Percentiles rank a stretch among this genome's conserved stretches.
Evolutionary conservation across 2,888 invertebrate genomes (phyloP).

Genomic region (Axea sp.): DNA sequence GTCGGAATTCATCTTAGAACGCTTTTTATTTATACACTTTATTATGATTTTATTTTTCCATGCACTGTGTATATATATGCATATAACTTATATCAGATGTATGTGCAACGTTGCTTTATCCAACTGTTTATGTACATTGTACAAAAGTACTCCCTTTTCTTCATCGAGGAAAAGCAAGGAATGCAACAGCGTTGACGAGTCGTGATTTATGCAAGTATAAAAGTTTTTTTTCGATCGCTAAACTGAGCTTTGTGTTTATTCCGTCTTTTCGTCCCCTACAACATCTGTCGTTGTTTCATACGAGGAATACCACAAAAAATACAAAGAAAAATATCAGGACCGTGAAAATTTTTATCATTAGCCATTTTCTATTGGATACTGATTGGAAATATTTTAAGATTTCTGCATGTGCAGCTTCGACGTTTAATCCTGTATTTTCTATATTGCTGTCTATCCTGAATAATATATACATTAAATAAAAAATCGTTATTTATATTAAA

Average conservation of each 20-base stretch:
- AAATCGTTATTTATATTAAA: no score
- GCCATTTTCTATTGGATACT: constrained; percentile 97
- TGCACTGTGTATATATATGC: constrained; percentile 50
- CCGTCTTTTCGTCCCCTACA: constrained; percentile 6
- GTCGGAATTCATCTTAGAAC: constrained; percentile 38
- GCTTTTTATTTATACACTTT: constrained; percentile 51
- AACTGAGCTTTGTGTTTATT: constrained; percentile 20
- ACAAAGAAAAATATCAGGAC: constrained; percentile 99
- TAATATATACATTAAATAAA: background rate
- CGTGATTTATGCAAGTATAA: constrained; percentile 48
- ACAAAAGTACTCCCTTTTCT: constrained; percentile 51
- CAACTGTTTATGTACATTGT: constrained; percentile 59
- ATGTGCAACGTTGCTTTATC: constrained; percentile 24
- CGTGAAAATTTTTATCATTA: constrained; percentile 99
- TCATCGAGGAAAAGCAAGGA: constrained; percentile 57
- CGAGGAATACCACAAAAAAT: constrained; percentile 98
- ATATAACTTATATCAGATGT: constrained; percentile 53
- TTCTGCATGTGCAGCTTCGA: constrained; percentile 98
- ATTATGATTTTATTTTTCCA: constrained; percentile 59
- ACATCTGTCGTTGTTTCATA: constrained; percentile 81
- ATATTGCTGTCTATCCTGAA: constrained; percentile 96
- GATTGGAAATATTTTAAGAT: constrained; percentile 98
- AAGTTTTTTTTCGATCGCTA: constrained; percentile 17
- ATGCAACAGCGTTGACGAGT: constrained; percentile 55
- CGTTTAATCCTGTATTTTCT: constrained; percentile 96